Conservation (phyloP, 2,113 vertebrate species). For the Hippocampus abdominalis region DNA sequence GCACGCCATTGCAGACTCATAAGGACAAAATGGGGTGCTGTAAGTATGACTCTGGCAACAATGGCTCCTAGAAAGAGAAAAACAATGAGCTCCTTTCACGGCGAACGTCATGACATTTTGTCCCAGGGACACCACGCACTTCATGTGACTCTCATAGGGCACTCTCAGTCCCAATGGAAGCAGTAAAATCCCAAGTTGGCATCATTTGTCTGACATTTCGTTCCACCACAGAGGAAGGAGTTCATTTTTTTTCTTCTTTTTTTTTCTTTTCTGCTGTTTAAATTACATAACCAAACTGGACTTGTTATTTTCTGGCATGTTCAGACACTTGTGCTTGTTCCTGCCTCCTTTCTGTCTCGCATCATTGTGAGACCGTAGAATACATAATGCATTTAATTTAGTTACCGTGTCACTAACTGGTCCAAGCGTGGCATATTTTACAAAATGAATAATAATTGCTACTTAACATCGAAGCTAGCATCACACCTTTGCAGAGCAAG, state of each 20-base stretch:
- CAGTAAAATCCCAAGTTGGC: slow-evolving; percentile 7
- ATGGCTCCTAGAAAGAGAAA: slow-evolving; percentile 35
- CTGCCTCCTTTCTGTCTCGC: slow-evolving; percentile 24
- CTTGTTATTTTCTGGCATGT: slow-evolving; percentile 23
- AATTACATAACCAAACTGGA: slow-evolving; percentile 43
- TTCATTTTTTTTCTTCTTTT: neutral
- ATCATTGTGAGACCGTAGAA: slow-evolving; percentile 4
- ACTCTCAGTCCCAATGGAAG: neutral
- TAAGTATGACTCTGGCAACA: slow-evolving; percentile 48
- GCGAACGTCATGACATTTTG: slow-evolving; percentile 49
- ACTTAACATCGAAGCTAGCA: neutral
- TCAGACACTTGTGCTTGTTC: slow-evolving; percentile 32
- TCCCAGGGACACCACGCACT: slow-evolving; percentile 35
- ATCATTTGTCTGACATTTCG: slow-evolving; percentile 4
- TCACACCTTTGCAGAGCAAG: neutral
- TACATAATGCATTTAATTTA: neutral
- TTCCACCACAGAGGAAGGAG: slow-evolving; percentile 5
- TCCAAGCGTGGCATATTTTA: neutral
- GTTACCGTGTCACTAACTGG: neutral
- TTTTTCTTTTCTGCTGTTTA: slow-evolving; percentile 13
- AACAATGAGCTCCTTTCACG: slow-evolving; percentile 61
- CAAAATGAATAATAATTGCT: neutral
- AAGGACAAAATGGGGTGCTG: slow-evolving; percentile 8
- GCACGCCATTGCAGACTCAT: neutral
- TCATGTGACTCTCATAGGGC: neutral